phyloP scores from a whole-genome alignment of 2,113 vertebrate species.

The Ptilonorhynchus violaceus region DNA sequence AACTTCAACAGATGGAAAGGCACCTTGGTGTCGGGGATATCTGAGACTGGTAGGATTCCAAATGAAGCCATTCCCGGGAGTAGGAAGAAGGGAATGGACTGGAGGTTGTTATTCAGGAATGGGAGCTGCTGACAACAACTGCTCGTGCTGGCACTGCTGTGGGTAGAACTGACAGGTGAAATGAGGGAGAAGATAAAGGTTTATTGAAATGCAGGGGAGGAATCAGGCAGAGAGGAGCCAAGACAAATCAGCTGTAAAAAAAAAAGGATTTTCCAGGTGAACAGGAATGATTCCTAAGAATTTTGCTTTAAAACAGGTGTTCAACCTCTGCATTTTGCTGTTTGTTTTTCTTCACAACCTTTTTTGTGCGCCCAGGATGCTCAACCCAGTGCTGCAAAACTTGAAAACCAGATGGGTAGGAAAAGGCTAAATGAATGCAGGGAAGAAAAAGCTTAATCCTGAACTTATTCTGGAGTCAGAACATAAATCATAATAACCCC shows the following conservation, averaged over 20 bases:
- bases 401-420: background rate
- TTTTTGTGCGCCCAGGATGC: background rate
- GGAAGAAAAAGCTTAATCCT: background rate
- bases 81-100: background rate
- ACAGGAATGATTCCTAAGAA: background rate
- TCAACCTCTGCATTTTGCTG: background rate
- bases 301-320: background rate
- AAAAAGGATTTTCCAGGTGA: background rate
- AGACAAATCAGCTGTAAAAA: background rate
- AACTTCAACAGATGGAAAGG: background rate
- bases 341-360: background rate
- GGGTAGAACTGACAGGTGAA: background rate
- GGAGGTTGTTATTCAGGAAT: background rate
- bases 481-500: background rate
- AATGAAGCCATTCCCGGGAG: accelerated
- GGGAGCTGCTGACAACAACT: background rate
- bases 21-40: background rate
- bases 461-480: background rate
- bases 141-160: background rate
- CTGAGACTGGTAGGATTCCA: background rate
- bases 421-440: background rate
- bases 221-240: background rate
- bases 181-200: background rate
- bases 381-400: background rate
- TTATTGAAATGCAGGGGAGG: background rate